These are phyloP conservation scores for Hyperoodon ampullatus DNA, from an alignment of 2,113 vertebrate genomes.

Conservation along the genomic window DNA sequence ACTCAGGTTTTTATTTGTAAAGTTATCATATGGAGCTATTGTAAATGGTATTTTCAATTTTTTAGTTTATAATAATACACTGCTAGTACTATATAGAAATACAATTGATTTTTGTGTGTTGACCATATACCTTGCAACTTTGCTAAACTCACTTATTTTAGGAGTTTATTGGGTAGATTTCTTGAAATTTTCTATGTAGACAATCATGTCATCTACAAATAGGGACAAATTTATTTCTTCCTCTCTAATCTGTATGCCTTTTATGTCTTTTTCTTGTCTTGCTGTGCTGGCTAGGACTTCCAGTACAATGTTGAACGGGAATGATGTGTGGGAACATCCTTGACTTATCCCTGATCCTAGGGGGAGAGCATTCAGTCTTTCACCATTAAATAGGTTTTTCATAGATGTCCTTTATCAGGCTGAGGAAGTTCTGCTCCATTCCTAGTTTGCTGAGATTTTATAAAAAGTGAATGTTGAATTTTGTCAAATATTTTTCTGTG, in stretches of 20 bases:
- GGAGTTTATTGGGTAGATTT: not conserved
- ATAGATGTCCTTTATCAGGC: not conserved
- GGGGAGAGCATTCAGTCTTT: not conserved
- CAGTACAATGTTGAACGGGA: not conserved
- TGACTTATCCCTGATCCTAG: not conserved
- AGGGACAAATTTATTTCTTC: not conserved
- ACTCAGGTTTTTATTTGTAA: not conserved
- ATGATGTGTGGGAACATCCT: not conserved
- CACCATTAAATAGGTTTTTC: not conserved
- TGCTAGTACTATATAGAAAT: not conserved
- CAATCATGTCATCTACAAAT: not conserved
- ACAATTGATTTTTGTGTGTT: not conserved
- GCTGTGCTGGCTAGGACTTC: not conserved
- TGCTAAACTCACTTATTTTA: not conserved
- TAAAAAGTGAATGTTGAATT: not conserved
- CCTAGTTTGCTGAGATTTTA: not conserved
- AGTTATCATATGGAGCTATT: not conserved
- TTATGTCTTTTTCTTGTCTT: not conserved
- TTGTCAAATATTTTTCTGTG: not conserved
- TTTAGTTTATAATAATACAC: not conserved
- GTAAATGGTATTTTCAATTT: not conserved
- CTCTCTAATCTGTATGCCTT: not conserved
- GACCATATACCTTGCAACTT: not conserved
- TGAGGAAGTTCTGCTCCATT: not conserved
- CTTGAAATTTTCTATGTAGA: not conserved